Percentiles rank a stretch among this genome's conserved stretches.
These are phyloP conservation scores for Himalopsyche tibetana DNA, from an alignment of 2,888 invertebrate genomes.

Conservation along the genomic window DNA sequence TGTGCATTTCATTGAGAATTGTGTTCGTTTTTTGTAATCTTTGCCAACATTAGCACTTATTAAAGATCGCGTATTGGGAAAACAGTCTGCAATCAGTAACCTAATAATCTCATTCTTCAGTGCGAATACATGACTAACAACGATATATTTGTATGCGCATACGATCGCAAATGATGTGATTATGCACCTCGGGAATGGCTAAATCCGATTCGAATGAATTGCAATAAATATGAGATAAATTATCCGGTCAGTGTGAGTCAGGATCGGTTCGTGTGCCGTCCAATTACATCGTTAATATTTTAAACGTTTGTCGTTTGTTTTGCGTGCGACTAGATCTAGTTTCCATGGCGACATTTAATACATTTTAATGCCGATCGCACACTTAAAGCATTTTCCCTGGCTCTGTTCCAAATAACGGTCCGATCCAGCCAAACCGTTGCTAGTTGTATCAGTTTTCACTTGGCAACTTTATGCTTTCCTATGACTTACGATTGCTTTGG, in stretches of 20 bases:
- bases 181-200: too few species aligned
- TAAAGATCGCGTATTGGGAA: too few species aligned
- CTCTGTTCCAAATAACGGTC: slow-evolving; percentile 19
- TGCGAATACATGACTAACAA: too few species aligned
- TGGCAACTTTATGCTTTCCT: background rate
- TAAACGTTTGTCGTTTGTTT: background rate
- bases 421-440: background rate
- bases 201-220: too few species aligned
- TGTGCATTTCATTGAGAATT: too few species aligned
- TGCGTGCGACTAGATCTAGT: background rate
- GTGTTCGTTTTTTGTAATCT: too few species aligned
- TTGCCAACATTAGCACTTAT: too few species aligned
- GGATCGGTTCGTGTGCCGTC: background rate
- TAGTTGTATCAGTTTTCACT: background rate
- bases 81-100: too few species aligned
- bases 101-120: too few species aligned
- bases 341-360: background rate
- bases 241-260: background rate
- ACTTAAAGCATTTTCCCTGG: background rate
- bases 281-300: slow-evolving; percentile 9
- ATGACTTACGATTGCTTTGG: background rate
- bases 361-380: background rate
- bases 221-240: too few species aligned
- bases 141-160: too few species aligned
- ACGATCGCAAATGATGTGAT: too few species aligned